These are phyloP conservation scores for Basileuterus tristriatus DNA, from an alignment of 2,797 vertebrate species.

Conservation along the genomic window DNA sequence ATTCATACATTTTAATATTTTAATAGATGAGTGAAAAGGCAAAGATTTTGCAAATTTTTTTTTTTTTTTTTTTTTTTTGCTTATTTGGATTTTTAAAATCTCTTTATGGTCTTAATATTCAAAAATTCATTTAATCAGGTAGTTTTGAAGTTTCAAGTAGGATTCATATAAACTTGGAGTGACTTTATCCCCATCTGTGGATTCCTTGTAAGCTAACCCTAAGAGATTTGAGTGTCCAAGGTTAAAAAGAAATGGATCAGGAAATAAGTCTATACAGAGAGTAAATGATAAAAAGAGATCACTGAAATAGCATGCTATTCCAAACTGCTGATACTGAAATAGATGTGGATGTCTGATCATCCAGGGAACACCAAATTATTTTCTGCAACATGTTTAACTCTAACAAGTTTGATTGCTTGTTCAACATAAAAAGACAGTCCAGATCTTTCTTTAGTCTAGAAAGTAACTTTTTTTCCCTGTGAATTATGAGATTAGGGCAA, in stretches of 20 bases:
- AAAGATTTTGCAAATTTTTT: background rate
- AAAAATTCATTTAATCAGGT: background rate
- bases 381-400: background rate
- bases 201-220: background rate
- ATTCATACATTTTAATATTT: background rate
- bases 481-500: conserved; percentile 15
- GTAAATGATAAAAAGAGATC: background rate
- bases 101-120: background rate
- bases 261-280: background rate
- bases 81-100: background rate
- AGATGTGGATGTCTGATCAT: background rate
- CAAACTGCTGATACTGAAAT: background rate
- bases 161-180: background rate
- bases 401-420: background rate
- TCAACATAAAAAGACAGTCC: background rate
- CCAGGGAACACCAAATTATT: background rate
- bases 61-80: background rate
- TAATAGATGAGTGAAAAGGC: background rate
- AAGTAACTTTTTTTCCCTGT: background rate
- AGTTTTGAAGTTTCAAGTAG: background rate
- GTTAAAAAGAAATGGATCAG: background rate
- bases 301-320: background rate
- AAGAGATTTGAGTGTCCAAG: background rate
- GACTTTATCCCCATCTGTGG: background rate
- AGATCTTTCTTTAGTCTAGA: background rate